A percentile compares a stretch with the other conserved stretches of the same genome.
These are phyloP conservation scores for Drosophila anomelani DNA, from an alignment of 2,888 invertebrate species.

Conservation along the genomic window DNA sequence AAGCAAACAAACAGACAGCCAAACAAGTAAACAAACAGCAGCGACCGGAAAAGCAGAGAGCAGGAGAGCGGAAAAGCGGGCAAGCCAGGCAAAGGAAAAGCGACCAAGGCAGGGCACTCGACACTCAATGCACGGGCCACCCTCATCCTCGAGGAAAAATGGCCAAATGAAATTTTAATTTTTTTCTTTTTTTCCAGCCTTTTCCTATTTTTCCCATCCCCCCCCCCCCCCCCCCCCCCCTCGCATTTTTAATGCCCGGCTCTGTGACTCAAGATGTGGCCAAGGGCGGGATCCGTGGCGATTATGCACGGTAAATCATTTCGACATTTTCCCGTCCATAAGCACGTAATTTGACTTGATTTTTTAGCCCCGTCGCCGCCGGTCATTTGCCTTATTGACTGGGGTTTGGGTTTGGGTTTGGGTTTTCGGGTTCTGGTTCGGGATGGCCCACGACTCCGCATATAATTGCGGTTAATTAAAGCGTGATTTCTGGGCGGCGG, in stretches of 20 bases:
- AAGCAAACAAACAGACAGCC: constrained; percentile 73
- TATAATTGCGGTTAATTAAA: constrained; percentile 83
- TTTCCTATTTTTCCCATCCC: constrained; percentile 8
- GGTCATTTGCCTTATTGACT: constrained; percentile 74
- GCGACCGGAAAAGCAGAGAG: constrained; percentile 3
- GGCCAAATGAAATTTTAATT: constrained; percentile 73
- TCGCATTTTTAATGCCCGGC: constrained; percentile 33
- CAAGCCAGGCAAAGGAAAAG: constrained; percentile 12
- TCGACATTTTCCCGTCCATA: constrained; percentile 81
- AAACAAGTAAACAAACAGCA: constrained; percentile 60
- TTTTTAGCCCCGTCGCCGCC: constrained; percentile 50
- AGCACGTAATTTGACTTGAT: constrained; percentile 81
- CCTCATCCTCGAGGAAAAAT: constrained; percentile 19
- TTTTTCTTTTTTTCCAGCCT: constrained; percentile 50
- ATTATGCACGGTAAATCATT: constrained; percentile 83
- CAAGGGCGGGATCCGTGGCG: constrained; percentile 54
- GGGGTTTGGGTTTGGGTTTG: constrained; percentile 9
- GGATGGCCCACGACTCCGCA: constrained; percentile 67
- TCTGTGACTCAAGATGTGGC: constrained; percentile 55
- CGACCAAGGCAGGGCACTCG: constrained; percentile 16
- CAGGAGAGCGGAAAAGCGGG: not conserved
- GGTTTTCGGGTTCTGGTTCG: not conserved
- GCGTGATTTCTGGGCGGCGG: constrained; percentile 45
- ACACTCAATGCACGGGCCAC: constrained; percentile 6
- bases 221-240: no score